A percentile compares a stretch with the other conserved stretches of the same genome.
These are phyloP conservation scores for Nephrotoma guestfalica DNA, from an alignment of 2,888 invertebrate species.

Conservation along the genomic window DNA sequence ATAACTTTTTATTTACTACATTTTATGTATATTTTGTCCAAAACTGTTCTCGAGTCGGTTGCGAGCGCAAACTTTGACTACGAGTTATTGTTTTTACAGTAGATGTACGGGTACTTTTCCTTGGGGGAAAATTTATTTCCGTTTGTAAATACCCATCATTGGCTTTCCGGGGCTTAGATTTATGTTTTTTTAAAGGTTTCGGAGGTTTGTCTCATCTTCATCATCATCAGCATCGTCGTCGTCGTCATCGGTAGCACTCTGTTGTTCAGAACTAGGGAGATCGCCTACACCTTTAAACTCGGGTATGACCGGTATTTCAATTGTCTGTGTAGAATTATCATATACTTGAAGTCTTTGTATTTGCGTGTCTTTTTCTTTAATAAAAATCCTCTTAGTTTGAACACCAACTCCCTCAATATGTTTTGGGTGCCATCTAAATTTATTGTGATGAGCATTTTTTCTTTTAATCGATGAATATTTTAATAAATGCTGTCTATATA, in stretches of 20 bases:
- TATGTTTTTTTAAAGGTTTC: background rate
- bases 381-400: background rate
- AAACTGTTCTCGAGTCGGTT: no score
- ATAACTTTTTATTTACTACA: background rate
- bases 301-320: background rate
- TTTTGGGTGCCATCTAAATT: background rate
- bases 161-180: background rate
- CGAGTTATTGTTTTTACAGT: background rate
- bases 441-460: no score
- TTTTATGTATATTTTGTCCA: background rate
- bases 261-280: no score
- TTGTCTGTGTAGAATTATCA: background rate
- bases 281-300: background rate
- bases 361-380: background rate
- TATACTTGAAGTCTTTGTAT: background rate
- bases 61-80: background rate
- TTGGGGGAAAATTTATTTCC: background rate
- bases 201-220: background rate
- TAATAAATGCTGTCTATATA: background rate
- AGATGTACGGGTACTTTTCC: no score
- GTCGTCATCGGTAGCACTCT: background rate
- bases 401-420: background rate
- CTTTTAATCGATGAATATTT: background rate
- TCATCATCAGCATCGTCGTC: background rate
- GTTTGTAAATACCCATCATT: background rate